Percentiles rank a stretch among this genome's conserved stretches.
These are phyloP conservation scores for Hipparchia sbordonii DNA, from an alignment of 2,888 invertebrate genomes.

Conservation along the genomic window DNA sequence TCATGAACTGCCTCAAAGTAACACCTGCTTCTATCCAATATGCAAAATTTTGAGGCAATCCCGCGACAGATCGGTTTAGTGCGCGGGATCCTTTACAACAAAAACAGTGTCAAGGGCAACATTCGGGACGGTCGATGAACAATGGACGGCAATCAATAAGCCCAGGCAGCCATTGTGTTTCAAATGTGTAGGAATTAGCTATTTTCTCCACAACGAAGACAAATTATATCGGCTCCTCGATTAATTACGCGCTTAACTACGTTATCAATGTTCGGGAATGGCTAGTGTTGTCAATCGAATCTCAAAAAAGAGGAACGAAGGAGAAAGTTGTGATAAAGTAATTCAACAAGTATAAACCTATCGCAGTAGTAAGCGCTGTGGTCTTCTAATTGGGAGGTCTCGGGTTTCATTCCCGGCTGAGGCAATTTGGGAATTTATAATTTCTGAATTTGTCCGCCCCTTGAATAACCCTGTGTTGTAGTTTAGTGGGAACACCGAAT, in stretches of 20 bases:
- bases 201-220: conserved; percentile 80
- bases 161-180: conserved; percentile 71
- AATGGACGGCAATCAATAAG: conserved; percentile 80
- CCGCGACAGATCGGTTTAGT: neutral
- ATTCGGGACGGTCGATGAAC: conserved; percentile 73
- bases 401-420: too few species aligned
- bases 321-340: neutral
- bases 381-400: too few species aligned
- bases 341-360: neutral
- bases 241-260: conserved; percentile 78
- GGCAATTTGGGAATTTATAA: too few species aligned
- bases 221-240: conserved; percentile 76
- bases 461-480: too few species aligned
- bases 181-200: conserved; percentile 81
- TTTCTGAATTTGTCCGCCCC: too few species aligned
- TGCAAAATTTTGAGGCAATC: too few species aligned
- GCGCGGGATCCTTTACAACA: conserved; percentile 47
- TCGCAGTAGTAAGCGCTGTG: too few species aligned
- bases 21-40: too few species aligned
- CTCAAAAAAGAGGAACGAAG: neutral
- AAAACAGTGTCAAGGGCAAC: conserved; percentile 73
- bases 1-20: too few species aligned
- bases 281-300: conserved; percentile 37
- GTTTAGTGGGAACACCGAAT: too few species aligned
- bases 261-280: conserved; percentile 49